Conservation (phyloP, 2,113 vertebrate genomes). For the Ibidorhyncha struthersii region DNA sequence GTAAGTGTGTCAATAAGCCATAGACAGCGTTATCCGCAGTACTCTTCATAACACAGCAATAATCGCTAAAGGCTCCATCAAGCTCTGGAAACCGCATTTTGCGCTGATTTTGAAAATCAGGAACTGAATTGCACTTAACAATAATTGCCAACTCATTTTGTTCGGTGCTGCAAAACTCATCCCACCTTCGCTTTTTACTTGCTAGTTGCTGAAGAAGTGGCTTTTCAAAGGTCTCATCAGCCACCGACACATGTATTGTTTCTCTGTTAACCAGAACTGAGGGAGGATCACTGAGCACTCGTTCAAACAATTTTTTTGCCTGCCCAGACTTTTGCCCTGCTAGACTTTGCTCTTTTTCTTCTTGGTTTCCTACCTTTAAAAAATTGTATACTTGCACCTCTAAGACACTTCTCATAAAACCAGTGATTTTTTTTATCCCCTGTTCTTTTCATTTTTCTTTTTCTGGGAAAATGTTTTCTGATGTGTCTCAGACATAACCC, state of each 20-base stretch:
- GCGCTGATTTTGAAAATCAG: constrained; percentile 13
- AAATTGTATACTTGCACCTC: not conserved
- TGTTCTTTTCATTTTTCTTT: not conserved
- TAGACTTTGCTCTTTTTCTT: not conserved
- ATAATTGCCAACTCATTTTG: not conserved
- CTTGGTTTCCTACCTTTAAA: not conserved
- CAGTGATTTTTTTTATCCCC: not conserved
- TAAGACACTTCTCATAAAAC: not conserved
- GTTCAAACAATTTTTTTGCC: not conserved
- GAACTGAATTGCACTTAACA: not conserved
- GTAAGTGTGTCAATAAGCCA: not conserved
- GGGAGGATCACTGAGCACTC: not conserved
- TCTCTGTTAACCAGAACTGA: not conserved
- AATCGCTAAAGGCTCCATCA: not conserved
- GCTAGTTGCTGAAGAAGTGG: not conserved
- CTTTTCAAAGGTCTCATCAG: not conserved
- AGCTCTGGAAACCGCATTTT: constrained; percentile 18
- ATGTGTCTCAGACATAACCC: not conserved
- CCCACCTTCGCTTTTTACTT: not conserved
- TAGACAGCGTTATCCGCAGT: not conserved
- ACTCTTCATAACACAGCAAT: not conserved
- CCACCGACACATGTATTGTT: rapidly evolving
- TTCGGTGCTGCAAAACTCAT: not conserved
- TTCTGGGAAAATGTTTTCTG: not conserved
- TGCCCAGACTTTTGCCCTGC: not conserved